Evolutionary conservation across 2,888 invertebrate species (phyloP).

Genomic region (Meliscaeva auricollis): DNA sequence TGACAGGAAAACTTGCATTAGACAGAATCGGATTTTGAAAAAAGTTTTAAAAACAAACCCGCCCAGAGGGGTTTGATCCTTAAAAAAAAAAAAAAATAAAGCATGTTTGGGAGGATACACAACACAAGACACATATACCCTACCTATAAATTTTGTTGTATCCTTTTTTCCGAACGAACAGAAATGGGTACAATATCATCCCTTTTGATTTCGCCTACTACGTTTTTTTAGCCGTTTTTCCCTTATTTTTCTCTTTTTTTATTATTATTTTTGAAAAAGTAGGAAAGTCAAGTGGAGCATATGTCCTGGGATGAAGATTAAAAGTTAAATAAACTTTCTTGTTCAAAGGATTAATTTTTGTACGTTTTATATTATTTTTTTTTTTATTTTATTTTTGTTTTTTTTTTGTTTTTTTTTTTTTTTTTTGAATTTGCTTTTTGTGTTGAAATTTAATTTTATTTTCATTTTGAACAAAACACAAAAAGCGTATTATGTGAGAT

Average conservation of each 20-base stretch:
- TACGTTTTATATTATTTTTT: conserved; percentile 10
- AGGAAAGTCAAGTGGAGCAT: conserved; percentile 63
- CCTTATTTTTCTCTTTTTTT: conserved; percentile 6
- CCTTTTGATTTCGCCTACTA: conserved; percentile 33
- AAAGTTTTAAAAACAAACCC: conserved; percentile 32
- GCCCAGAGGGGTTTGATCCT: conserved; percentile 11
- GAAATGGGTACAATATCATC: conserved; percentile 33
- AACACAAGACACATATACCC: conserved; percentile 13
- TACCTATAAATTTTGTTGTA: conserved; percentile 36
- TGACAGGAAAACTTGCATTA: conserved; percentile 67
- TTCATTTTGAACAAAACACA: conserved; percentile 50
- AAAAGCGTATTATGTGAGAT: conserved; percentile 63
- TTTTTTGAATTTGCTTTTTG: conserved; percentile 22
- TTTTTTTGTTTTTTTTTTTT: not conserved
- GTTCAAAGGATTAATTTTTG: conserved; percentile 68
- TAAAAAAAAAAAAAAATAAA: not conserved
- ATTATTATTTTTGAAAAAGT: conserved; percentile 14
- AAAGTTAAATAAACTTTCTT: conserved; percentile 74
- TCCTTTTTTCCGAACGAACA: conserved; percentile 36
- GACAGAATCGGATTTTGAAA: conserved; percentile 66
- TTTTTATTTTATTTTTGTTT: conserved; percentile 32
- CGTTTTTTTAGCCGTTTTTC: conserved; percentile 1
- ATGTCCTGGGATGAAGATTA: conserved; percentile 71
- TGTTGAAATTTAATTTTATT: conserved; percentile 70
- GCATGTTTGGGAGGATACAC: conserved; percentile 12